A percentile compares a stretch with the other conserved stretches of the same genome.
phyloP scores from a whole-genome alignment of 2,888 invertebrate genomes.

The Ophion costatus region DNA sequence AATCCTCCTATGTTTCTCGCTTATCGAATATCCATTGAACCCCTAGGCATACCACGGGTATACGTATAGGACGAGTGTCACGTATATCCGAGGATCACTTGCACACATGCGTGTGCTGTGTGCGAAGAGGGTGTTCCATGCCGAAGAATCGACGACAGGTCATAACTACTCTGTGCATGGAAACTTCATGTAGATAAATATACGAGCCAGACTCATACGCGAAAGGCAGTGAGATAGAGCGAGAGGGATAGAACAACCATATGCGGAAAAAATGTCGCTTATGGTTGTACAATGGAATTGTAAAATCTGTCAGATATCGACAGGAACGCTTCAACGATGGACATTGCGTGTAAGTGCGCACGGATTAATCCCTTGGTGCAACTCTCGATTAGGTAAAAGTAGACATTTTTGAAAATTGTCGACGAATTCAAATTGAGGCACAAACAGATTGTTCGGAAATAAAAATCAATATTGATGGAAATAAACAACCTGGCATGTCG shows the following conservation, averaged over 20 bases:
- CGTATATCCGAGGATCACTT: background rate
- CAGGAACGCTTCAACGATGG: background rate
- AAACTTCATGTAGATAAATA: background rate
- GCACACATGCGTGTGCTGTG: background rate
- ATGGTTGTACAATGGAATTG: background rate
- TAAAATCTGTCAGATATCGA: background rate
- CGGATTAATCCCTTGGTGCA: too few relatives aligned
- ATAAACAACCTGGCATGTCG: too few relatives aligned
- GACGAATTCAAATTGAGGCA: too few relatives aligned
- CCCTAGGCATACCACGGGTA: background rate
- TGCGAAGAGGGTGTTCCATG: background rate
- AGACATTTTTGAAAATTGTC: too few relatives aligned
- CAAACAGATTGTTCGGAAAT: too few relatives aligned
- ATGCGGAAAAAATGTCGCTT: background rate
- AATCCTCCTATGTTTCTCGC: slow-evolving; percentile 34
- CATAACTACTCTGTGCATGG: background rate
- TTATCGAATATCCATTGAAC: slow-evolving; percentile 52
- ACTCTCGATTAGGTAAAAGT: too few relatives aligned
- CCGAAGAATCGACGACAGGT: background rate
- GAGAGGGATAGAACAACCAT: background rate
- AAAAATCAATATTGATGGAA: too few relatives aligned
- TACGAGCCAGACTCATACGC: background rate
- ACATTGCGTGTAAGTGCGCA: background rate
- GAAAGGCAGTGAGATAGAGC: background rate
- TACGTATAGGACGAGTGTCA: slow-evolving; percentile 2